phyloP scores from a whole-genome alignment of 2,797 vertebrate species.

The Trachops cirrhosus region DNA sequence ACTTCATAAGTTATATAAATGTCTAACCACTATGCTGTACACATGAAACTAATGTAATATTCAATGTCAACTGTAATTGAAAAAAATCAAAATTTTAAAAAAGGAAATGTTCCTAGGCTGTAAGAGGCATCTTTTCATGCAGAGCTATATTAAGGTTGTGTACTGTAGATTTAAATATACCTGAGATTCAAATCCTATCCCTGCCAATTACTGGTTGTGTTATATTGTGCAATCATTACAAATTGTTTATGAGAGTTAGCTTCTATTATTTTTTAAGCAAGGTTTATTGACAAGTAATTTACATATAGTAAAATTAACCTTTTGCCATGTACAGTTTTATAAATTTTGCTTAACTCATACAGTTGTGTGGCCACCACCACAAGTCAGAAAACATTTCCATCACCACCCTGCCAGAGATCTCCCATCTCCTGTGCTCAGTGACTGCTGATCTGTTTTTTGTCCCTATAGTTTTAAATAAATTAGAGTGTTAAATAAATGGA shows the following conservation, averaged over 20 bases:
- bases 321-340: neutral
- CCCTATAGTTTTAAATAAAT: neutral
- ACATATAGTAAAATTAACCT: neutral
- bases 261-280: neutral
- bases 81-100: neutral
- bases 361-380: neutral
- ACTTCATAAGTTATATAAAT: neutral
- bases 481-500: neutral
- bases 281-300: neutral
- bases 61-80: neutral
- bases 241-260: neutral
- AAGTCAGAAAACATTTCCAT: neutral
- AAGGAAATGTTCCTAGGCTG: neutral
- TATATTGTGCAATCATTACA: neutral
- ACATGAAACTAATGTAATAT: neutral
- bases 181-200: neutral
- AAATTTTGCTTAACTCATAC: neutral
- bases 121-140: neutral
- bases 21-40: neutral
- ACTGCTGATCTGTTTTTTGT: neutral
- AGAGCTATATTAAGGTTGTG: neutral
- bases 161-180: neutral
- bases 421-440: neutral
- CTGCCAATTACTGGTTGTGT: neutral
- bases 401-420: neutral